Evolutionary conservation across 2,888 invertebrate genomes (phyloP).

Genomic region (Reticulitermes lucifugus): DNA sequence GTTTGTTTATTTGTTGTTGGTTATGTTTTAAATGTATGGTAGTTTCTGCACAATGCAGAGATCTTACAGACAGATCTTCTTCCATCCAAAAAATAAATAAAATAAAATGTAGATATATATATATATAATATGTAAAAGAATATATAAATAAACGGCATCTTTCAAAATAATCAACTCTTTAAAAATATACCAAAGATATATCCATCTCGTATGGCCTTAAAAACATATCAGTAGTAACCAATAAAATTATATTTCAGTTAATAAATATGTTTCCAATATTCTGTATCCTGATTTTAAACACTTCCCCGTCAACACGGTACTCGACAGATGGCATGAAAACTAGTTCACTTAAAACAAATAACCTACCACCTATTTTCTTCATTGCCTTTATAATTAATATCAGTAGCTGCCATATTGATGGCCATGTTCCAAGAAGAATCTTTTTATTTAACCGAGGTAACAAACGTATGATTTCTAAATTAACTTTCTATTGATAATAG

Average conservation of each 20-base stretch:
- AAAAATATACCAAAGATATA: conserved; percentile 31
- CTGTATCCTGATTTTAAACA: conserved; percentile 10
- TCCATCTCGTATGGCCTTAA: conserved; percentile 24
- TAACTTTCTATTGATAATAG: not conserved
- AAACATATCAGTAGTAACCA: conserved; percentile 30
- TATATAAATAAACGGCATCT: conserved; percentile 43
- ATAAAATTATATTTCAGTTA: conserved; percentile 39
- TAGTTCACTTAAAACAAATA: conserved; percentile 8
- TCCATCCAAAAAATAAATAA: conserved; percentile 46
- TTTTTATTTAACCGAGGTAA: not conserved
- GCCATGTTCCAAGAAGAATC: conserved; percentile 3
- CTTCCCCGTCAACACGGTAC: not conserved
- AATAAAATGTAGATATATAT: conserved; percentile 47
- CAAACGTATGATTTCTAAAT: not conserved
- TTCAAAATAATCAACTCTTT: conserved; percentile 39
- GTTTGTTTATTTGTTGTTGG: conserved; percentile 46
- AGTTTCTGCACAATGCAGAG: conserved; percentile 48
- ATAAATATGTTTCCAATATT: conserved; percentile 42
- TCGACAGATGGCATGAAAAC: not conserved
- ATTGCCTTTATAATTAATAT: conserved; percentile 29
- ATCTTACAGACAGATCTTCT: conserved; percentile 43
- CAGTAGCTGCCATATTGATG: conserved; percentile 32
- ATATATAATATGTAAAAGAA: conserved; percentile 45
- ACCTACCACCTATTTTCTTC: conserved; percentile 19
- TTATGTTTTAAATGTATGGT: conserved; percentile 46